These are phyloP conservation scores for Ectemnius continuus DNA, from an alignment of 2,888 invertebrate species.

Conservation along the genomic window DNA sequence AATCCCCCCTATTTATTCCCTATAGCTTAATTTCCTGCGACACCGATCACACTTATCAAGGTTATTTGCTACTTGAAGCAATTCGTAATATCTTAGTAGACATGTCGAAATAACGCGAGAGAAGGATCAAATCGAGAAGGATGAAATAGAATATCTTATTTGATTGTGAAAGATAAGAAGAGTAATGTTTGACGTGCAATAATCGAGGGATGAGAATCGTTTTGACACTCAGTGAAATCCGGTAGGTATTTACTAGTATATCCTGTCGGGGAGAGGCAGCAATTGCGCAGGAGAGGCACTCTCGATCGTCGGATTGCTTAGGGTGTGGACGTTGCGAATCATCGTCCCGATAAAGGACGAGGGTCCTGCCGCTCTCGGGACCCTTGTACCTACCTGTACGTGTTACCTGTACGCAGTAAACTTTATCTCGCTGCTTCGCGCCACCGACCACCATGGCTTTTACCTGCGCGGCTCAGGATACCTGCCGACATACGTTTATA, in stretches of 20 bases:
- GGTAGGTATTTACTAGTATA: too few species aligned
- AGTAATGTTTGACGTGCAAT: too few species aligned
- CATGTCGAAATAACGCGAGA: too few species aligned
- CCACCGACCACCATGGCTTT: conserved; percentile 64
- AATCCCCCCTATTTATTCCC: not conserved
- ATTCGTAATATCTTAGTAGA: too few species aligned
- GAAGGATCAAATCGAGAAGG: too few species aligned
- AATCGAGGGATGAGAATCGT: too few species aligned
- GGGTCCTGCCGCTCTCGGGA: conserved; percentile 63
- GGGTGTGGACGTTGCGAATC: conserved; percentile 67
- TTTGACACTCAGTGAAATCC: too few species aligned
- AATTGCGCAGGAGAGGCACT: too few species aligned
- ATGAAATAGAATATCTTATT: too few species aligned
- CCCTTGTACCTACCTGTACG: conserved; percentile 56
- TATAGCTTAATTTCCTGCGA: conserved; percentile 3
- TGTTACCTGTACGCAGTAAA: conserved; percentile 63
- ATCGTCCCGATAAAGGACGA: conserved; percentile 67
- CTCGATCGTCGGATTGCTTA: not conserved
- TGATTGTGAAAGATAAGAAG: too few species aligned
- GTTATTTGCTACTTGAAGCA: not conserved
- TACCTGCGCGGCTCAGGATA: conserved; percentile 62
- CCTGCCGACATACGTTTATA: conserved; percentile 64
- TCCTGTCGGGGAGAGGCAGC: too few species aligned
- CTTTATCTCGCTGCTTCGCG: conserved; percentile 59
- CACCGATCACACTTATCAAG: too few species aligned